A percentile compares a stretch with the other conserved stretches of the same genome.
Conservation (phyloP, 2,888 invertebrate genomes). For the Dioctria linearis region DNA sequence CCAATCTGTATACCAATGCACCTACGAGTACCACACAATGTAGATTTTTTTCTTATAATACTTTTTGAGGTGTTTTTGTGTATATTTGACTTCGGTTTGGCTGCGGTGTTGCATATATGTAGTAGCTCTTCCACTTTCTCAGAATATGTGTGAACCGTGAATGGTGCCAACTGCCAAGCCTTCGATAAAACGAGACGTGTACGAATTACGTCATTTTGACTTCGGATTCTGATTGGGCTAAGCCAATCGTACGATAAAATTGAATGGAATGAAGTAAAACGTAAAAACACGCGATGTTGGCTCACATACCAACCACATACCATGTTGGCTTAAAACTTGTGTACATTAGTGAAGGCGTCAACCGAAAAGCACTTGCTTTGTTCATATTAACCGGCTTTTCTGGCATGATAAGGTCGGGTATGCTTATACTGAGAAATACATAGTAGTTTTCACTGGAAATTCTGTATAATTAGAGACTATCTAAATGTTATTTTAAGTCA, state of each 20-base stretch:
- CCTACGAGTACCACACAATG: neutral
- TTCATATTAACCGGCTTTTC: slow-evolving; percentile 34
- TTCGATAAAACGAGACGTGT: slow-evolving; percentile 59
- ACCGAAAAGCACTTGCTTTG: neutral
- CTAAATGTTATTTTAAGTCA: too few species aligned
- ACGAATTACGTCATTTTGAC: slow-evolving; percentile 65
- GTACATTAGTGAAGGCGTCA: neutral
- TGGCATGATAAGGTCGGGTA: neutral
- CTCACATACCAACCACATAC: neutral
- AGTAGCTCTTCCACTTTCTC: slow-evolving; percentile 48
- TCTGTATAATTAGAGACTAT: too few species aligned
- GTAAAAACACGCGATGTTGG: slow-evolving; percentile 45
- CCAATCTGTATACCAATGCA: too few species aligned
- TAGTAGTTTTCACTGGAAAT: too few species aligned
- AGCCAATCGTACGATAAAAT: slow-evolving; percentile 69
- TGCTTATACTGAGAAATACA: neutral
- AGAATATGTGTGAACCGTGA: slow-evolving; percentile 11
- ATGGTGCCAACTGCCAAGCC: slow-evolving; percentile 54
- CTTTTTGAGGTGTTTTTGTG: slow-evolving; percentile 8
- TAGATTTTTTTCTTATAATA: neutral
- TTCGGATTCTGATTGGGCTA: slow-evolving; percentile 68
- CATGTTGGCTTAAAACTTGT: too few species aligned
- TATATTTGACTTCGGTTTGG: slow-evolving; percentile 13
- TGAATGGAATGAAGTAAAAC: slow-evolving; percentile 26
- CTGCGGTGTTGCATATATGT: too few species aligned